Evolutionary conservation across 1,140 invertebrate species (phyloP).

Genomic region (Anastatus disparis): DNA sequence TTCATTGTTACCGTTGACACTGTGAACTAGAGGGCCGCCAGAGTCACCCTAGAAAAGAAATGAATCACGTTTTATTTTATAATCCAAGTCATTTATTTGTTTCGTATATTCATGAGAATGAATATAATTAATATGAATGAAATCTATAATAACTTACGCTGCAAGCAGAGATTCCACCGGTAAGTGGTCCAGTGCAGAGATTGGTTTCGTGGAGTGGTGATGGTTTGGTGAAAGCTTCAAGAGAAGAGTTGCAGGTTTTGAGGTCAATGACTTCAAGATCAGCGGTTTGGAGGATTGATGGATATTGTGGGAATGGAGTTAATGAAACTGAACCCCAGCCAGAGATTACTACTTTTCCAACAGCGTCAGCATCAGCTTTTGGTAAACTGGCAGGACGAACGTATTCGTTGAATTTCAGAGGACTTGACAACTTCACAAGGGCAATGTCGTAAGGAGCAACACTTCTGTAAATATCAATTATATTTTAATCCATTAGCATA

Average conservation of each 20-base stretch:
- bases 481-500: too few relatives aligned
- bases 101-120: neutral
- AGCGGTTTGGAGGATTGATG: slow-evolving; percentile 50
- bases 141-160: slow-evolving; percentile 52
- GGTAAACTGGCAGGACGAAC: slow-evolving; percentile 68
- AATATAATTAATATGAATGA: neutral
- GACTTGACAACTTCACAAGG: slow-evolving; percentile 67
- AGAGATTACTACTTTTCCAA: slow-evolving; percentile 51
- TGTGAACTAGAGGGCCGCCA: slow-evolving; percentile 62
- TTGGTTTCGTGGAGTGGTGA: slow-evolving; percentile 62
- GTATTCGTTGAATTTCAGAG: slow-evolving; percentile 66
- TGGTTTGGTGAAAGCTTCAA: slow-evolving; percentile 29
- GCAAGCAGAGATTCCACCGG: slow-evolving; percentile 70
- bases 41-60: slow-evolving; percentile 58
- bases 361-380: slow-evolving; percentile 50
- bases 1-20: neutral
- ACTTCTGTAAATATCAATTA: slow-evolving; percentile 49
- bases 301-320: slow-evolving; percentile 25
- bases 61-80: neutral
- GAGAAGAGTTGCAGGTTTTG: slow-evolving; percentile 40
- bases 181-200: slow-evolving; percentile 72
- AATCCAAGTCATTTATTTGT: too few relatives aligned
- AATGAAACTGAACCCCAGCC: slow-evolving; percentile 66
- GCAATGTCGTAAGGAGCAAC: slow-evolving; percentile 74
- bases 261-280: slow-evolving; percentile 46